These are phyloP conservation scores for Rhegmatorhina hoffmannsi DNA, from an alignment of 2,113 vertebrate genomes.

Conservation along the genomic window DNA sequence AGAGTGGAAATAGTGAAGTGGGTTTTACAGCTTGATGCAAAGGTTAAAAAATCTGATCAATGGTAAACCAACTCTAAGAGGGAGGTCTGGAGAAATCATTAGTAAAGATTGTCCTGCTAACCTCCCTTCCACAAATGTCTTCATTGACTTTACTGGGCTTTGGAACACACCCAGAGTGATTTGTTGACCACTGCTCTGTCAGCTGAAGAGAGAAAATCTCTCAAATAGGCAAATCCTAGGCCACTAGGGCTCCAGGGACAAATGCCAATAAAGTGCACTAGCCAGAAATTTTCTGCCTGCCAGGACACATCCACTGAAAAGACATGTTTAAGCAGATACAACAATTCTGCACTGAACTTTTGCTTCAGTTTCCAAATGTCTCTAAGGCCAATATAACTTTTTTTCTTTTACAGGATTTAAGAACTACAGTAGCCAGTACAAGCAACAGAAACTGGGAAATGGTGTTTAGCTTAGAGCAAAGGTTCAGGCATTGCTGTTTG, in stretches of 20 bases:
- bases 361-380: neutral
- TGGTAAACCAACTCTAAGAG: conserved; percentile 31
- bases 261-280: neutral
- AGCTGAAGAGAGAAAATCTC: conserved; percentile 20
- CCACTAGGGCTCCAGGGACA: neutral
- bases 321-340: neutral
- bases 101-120: conserved; percentile 42
- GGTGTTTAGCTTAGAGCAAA: neutral
- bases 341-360: neutral
- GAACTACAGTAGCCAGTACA: neutral
- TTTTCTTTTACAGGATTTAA: neutral
- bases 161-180: conserved; percentile 3
- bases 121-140: conserved; percentile 21
- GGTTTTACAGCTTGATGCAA: conserved; percentile 29
- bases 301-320: neutral
- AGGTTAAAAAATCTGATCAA: conserved; percentile 57
- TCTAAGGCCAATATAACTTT: neutral
- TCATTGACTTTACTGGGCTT: conserved; percentile 25
- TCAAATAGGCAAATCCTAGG: neutral
- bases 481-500: neutral
- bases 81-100: conserved; percentile 49
- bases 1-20: conserved; percentile 16
- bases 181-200: neutral
- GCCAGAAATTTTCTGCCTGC: neutral
- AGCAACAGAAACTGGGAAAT: neutral